These are phyloP conservation scores for Motacilla tschutschensis DNA, from an alignment of 2,113 vertebrate genomes.

Conservation along the genomic window DNA sequence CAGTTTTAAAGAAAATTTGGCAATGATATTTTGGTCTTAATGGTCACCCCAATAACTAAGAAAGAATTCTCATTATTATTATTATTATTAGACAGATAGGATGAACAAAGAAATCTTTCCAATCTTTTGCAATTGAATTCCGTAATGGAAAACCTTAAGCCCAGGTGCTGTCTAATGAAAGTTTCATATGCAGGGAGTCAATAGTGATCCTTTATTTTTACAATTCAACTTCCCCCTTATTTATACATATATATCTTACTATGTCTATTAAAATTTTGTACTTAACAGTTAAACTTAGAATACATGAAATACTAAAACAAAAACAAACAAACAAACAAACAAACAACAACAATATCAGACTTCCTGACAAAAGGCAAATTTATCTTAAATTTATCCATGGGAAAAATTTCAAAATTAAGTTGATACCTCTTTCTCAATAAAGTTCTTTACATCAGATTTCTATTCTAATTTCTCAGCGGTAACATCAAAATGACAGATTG, in stretches of 20 bases:
- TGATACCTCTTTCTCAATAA: neutral
- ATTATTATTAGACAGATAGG: neutral
- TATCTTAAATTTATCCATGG: neutral
- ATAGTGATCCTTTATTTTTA: neutral
- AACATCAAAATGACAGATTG: neutral
- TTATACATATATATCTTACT: neutral
- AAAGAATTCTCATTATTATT: neutral
- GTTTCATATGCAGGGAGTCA: neutral
- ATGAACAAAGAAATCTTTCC: neutral
- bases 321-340: neutral
- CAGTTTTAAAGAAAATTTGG: neutral
- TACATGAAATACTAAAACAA: neutral
- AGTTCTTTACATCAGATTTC: neutral
- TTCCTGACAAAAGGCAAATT: neutral
- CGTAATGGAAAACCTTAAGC: neutral
- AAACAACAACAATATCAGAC: too few relatives aligned
- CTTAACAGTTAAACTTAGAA: neutral
- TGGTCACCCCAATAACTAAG: neutral
- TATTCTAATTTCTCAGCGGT: neutral
- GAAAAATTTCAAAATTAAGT: neutral
- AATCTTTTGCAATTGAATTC: neutral
- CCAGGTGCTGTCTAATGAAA: neutral
- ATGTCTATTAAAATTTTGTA: neutral
- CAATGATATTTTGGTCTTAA: neutral
- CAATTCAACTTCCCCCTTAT: neutral